These are phyloP conservation scores for Oryzias melastigma DNA, from an alignment of 2,113 vertebrate species.

Conservation along the genomic window DNA sequence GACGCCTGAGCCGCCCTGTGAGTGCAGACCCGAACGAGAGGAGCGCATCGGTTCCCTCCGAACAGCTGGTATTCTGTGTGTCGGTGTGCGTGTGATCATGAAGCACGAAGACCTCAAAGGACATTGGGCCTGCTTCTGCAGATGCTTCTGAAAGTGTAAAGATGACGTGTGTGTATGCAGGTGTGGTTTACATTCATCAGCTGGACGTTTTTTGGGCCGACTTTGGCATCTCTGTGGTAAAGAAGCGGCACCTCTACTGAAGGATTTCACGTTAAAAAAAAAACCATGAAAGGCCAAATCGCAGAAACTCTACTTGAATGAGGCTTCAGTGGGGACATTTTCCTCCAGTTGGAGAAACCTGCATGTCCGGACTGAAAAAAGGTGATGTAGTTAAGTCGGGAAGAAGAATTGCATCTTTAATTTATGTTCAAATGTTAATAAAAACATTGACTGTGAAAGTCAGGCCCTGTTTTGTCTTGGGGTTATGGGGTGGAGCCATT, in stretches of 20 bases:
- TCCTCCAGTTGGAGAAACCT: constrained; percentile 11
- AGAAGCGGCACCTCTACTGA: constrained; percentile 14
- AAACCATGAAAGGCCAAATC: neutral
- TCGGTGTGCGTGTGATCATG: constrained; percentile 36
- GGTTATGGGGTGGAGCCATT: too few relatives aligned
- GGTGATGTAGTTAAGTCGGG: neutral
- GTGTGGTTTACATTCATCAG: constrained; percentile 19
- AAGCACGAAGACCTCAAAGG: constrained; percentile 27
- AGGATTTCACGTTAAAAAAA: constrained; percentile 29
- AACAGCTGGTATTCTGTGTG: constrained; percentile 36
- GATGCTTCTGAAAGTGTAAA: constrained; percentile 7
- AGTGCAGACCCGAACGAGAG: constrained; percentile 2
- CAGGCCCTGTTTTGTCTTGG: neutral
- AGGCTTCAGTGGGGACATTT: constrained; percentile 24
- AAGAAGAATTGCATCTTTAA: constrained; percentile 28
- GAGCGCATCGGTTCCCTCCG: constrained; percentile 35
- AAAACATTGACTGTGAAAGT: constrained; percentile 44
- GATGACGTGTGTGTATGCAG: constrained; percentile 8
- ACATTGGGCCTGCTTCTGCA: constrained; percentile 28
- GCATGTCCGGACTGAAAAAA: constrained; percentile 15
- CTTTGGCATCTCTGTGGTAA: constrained; percentile 13
- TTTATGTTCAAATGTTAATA: constrained; percentile 60
- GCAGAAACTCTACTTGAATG: constrained; percentile 20
- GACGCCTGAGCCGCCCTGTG: neutral
- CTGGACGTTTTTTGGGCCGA: constrained; percentile 23